phyloP scores from a whole-genome alignment of 1,140 invertebrate species.

The Spodoptera frugiperda region DNA sequence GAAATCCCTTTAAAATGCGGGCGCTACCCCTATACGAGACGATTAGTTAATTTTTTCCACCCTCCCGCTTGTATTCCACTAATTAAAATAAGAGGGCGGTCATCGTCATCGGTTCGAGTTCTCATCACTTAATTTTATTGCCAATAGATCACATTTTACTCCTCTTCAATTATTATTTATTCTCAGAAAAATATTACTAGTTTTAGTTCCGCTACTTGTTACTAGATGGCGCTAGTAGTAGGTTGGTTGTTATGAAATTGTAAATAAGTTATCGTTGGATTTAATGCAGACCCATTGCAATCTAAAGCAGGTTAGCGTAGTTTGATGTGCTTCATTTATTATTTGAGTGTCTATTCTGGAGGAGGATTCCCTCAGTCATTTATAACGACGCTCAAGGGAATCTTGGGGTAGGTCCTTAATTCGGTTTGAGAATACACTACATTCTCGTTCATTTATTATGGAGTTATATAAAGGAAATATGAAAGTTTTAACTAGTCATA shows the following conservation, averaged over 20 bases:
- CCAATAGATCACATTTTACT: background rate
- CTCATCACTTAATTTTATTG: background rate
- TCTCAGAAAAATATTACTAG: background rate
- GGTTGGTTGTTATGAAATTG: background rate
- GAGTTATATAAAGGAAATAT: too few species aligned
- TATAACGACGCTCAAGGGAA: background rate
- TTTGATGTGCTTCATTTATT: conserved; percentile 33
- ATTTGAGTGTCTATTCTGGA: background rate
- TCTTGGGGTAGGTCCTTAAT: background rate
- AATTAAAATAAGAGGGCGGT: conserved; percentile 30
- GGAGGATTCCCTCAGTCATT: background rate
- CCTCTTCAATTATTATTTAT: background rate
- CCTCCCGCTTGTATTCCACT: conserved; percentile 16
- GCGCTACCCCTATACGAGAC: conserved; percentile 13
- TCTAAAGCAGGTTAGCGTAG: conserved; percentile 5
- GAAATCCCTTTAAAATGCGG: conserved; percentile 37
- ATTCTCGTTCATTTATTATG: too few species aligned
- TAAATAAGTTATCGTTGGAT: background rate
- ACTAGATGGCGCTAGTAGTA: conserved; percentile 27
- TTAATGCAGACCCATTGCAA: background rate
- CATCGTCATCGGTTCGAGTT: background rate
- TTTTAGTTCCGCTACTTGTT: background rate
- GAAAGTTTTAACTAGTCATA: too few species aligned
- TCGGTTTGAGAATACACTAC: background rate
- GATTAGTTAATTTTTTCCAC: conserved; percentile 40